Conservation (phyloP, 2,888 invertebrate species). For the Iphiclides podalirius region DNA sequence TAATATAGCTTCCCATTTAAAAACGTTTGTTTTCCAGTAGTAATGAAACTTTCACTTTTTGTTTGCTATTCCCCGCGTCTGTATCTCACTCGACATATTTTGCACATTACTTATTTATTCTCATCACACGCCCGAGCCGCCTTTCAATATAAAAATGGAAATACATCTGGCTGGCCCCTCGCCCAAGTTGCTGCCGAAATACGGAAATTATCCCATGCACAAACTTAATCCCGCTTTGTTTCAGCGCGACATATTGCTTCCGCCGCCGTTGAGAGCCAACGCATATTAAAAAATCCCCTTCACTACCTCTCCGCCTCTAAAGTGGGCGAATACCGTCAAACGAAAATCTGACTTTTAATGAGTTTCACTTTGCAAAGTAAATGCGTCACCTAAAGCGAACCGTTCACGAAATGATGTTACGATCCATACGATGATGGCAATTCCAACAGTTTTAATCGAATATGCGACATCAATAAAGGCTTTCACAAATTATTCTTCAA, state of each 20-base stretch:
- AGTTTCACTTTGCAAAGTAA: conserved; percentile 8
- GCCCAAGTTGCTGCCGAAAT: not conserved
- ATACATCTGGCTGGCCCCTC: not conserved
- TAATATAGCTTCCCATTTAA: too few species aligned
- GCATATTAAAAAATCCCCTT: conserved; percentile 8
- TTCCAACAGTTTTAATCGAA: too few species aligned
- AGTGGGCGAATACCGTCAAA: not conserved
- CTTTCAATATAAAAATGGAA: not conserved
- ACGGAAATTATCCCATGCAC: not conserved
- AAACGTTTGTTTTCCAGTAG: too few species aligned
- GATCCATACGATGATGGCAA: too few species aligned
- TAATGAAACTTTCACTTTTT: too few species aligned
- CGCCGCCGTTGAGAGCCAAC: not conserved
- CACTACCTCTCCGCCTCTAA: not conserved
- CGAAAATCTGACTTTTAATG: conserved; percentile 10
- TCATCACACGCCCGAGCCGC: not conserved
- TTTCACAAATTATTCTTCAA: too few species aligned
- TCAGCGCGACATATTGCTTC: conserved; percentile 14
- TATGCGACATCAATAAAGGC: too few species aligned
- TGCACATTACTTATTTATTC: not conserved
- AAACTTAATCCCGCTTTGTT: conserved; percentile 8
- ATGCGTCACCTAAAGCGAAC: not conserved
- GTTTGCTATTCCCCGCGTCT: too few species aligned
- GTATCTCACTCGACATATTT: too few species aligned
- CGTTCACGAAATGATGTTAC: too few species aligned